A percentile compares a stretch with the other conserved stretches of the same genome.
phyloP scores from a whole-genome alignment of 2,113 vertebrate genomes.

The Ceratotherium simum region DNA sequence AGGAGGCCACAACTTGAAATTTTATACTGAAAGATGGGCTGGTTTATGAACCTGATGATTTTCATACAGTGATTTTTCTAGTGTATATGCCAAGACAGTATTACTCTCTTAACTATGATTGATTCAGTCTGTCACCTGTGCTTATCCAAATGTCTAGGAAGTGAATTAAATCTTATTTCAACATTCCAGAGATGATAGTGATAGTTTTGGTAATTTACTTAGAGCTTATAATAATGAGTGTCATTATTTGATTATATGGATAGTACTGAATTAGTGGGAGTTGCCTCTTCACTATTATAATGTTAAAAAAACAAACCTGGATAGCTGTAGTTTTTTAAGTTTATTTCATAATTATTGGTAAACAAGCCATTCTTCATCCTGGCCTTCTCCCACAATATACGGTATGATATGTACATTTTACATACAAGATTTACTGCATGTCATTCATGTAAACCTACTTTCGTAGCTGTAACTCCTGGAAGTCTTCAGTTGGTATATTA shows the following conservation, averaged over 20 bases:
- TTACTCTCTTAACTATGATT: background rate
- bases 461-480: conserved; percentile 13
- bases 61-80: conserved; percentile 15
- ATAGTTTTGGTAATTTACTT: conserved; percentile 59
- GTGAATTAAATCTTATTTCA: conserved; percentile 50
- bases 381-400: background rate
- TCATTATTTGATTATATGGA: conserved; percentile 52
- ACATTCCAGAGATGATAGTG: conserved; percentile 43
- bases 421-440: background rate
- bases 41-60: conserved; percentile 10
- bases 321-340: background rate
- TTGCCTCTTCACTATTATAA: conserved; percentile 10
- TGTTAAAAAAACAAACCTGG: background rate
- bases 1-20: background rate
- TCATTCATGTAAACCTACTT: background rate
- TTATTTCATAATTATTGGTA: conserved; percentile 4
- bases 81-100: background rate
- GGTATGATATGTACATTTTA: background rate
- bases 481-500: conserved; percentile 17
- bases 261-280: background rate
- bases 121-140: conserved; percentile 38
- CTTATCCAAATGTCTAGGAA: conserved; percentile 34
- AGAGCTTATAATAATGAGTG: conserved; percentile 6
- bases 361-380: background rate
- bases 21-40: conserved; percentile 23